Base-by-base conservation (phyloP, 2,797 vertebrate genomes). In the Acanthiza pusilla region DNA sequence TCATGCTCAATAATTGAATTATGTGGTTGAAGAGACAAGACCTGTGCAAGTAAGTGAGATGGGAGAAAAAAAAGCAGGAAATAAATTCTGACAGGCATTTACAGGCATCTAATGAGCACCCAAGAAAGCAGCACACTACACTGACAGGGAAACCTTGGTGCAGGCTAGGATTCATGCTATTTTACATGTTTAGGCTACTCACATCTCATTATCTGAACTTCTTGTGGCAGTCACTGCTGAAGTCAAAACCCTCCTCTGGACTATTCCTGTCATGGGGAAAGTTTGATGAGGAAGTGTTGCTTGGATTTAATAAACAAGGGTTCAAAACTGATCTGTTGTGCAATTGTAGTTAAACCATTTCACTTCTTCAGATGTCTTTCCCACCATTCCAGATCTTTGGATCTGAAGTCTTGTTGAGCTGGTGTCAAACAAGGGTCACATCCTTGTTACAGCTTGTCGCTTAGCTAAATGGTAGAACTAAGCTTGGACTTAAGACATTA, bases 1-100 rank as follows among this genome's bases (percentile, higher is more conserved):
- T 95, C 80, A 65, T 72, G 80, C 58, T 93, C 62, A 79, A 3
- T 94, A 94, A 96, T 94, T 93, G 85, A 88, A 95, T 95, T 94
- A 91, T 32, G 63, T 94, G 74, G 83, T 87, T 95, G 89, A 87
- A 95, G 83, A 95, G 80, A 86, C 30, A 84, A 88, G 77, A 86
- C 32, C 22, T 34, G 29, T 58, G 85, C 81, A 93, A 88, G 47
- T 20, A 53, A 73, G 79, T 38, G 70, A 63, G 43, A 53, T 57
- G 11, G 21, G 16, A 32, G 9, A 1, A 1, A 58, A 25, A 57
- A 50, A 77, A 45, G 34, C 16, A 36, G 63, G 42, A 87, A 50
- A 70, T 45, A 84, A 88, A 92, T 92, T 95, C 70, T 84, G 85
- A 32, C 73, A 75, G 73, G 67, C 63, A 45, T 90, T 92, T 84